A percentile compares a stretch with the other conserved stretches of the same genome.
These are phyloP conservation scores for Epinotia bilunana DNA, from an alignment of 2,888 invertebrate genomes.

Conservation along the genomic window DNA sequence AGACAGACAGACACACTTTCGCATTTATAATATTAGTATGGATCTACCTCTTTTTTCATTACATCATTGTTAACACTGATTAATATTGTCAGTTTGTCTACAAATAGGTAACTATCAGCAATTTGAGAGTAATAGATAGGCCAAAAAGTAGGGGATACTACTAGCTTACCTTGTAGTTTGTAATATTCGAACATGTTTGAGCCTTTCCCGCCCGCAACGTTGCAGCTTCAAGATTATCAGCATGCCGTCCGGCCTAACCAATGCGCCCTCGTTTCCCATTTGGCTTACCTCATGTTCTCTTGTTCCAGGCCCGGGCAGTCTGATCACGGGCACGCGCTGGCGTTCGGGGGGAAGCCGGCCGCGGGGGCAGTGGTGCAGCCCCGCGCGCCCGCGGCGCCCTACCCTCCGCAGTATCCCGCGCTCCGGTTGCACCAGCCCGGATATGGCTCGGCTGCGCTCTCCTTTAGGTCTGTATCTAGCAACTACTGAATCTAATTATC, in stretches of 20 bases:
- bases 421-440: conserved; percentile 79
- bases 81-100: neutral
- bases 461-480: conserved; percentile 66
- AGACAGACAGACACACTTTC: too few species aligned
- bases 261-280: neutral
- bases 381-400: conserved; percentile 74
- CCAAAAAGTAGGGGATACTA: too few species aligned
- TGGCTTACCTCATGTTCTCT: conserved; percentile 35
- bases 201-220: too few species aligned
- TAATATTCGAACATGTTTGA: too few species aligned
- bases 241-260: neutral
- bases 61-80: neutral
- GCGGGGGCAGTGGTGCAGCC: conserved; percentile 72
- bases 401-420: conserved; percentile 73
- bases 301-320: conserved; percentile 77
- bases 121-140: too few species aligned
- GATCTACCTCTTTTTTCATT: too few species aligned
- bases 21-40: too few species aligned
- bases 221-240: neutral
- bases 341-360: conserved; percentile 77
- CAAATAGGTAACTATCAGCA: neutral
- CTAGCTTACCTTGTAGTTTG: too few species aligned
- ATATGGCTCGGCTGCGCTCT: conserved; percentile 78
- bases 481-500: neutral
- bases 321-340: conserved; percentile 79